Percentiles rank a stretch among this genome's conserved stretches.
Evolutionary conservation across 2,888 invertebrate genomes (phyloP).

Genomic region (Criorhina ranunculi): DNA sequence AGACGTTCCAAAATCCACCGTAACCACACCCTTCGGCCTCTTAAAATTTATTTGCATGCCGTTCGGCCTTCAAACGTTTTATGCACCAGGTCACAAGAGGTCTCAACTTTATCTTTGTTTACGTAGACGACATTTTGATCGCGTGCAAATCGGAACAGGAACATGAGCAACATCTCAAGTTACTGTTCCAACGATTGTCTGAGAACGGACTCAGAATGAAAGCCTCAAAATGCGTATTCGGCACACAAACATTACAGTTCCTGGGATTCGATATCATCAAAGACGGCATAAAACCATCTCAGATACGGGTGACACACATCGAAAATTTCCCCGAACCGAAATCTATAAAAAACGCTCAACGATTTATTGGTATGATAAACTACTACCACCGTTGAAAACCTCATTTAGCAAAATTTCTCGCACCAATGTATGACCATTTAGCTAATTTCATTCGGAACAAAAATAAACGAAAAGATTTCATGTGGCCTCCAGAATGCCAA

Average conservation of each 20-base stretch:
- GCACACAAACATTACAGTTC: constrained; percentile 54
- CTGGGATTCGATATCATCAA: constrained; percentile 67
- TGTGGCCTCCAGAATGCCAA: not conserved
- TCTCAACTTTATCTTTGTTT: constrained; percentile 55
- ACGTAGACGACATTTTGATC: constrained; percentile 77
- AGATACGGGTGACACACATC: no score
- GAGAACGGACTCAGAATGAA: constrained; percentile 75
- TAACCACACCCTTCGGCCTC: constrained; percentile 81
- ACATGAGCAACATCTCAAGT: constrained; percentile 67
- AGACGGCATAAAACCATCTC: no score
- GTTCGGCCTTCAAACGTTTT: constrained; percentile 78
- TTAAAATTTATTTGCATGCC: constrained; percentile 80
- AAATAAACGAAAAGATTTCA: not conserved
- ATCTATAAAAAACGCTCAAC: constrained; percentile 21
- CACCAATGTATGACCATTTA: constrained; percentile 21
- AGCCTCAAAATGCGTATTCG: constrained; percentile 76
- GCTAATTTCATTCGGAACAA: no score
- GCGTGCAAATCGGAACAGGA: constrained; percentile 72
- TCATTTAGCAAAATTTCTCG: constrained; percentile 32
- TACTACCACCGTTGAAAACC: constrained; percentile 58
- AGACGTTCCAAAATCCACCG: no score
- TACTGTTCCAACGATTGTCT: constrained; percentile 68
- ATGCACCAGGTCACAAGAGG: constrained; percentile 71
- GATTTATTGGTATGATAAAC: constrained; percentile 59
- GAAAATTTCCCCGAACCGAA: no score